Evolutionary conservation across 2,888 invertebrate genomes (phyloP).

Genomic region (Drosophila mercatorum): DNA sequence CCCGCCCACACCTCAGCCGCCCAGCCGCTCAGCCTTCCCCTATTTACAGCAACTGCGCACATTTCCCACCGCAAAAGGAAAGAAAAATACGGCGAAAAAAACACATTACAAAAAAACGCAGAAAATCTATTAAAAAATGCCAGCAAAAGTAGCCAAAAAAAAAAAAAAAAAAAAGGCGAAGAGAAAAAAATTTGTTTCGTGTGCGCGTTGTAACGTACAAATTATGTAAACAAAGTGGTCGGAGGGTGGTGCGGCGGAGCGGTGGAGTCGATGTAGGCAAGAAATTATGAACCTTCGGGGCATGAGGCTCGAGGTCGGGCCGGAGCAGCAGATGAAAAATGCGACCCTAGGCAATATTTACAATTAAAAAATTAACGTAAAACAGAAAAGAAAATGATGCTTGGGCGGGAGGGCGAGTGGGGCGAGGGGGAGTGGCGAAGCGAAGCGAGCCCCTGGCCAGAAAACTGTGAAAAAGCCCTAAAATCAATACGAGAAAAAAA

Average conservation of each 20-base stretch:
- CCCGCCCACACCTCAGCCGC: not conserved
- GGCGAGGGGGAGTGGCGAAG: not conserved
- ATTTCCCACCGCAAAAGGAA: slow-evolving; percentile 63
- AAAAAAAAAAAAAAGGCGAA: slow-evolving; percentile 44
- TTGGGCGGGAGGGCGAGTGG: not conserved
- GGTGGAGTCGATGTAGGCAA: slow-evolving; percentile 29
- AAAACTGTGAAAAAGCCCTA: slow-evolving; percentile 78
- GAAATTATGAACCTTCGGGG: slow-evolving; percentile 74
- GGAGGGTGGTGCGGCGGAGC: slow-evolving; percentile 8
- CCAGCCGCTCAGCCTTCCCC: not conserved
- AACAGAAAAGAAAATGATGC: slow-evolving; percentile 64
- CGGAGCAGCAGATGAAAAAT: slow-evolving; percentile 72
- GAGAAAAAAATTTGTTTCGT: slow-evolving; percentile 48
- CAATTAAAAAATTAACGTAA: slow-evolving; percentile 81
- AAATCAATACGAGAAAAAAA: slow-evolving; percentile 63
- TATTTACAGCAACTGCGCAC: slow-evolving; percentile 61
- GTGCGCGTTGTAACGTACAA: slow-evolving; percentile 80
- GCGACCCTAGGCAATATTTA: slow-evolving; percentile 79
- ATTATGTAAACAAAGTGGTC: slow-evolving; percentile 73
- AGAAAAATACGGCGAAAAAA: slow-evolving; percentile 23
- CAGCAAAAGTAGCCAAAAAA: slow-evolving; percentile 69
- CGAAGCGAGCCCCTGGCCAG: slow-evolving; percentile 28
- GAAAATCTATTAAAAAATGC: slow-evolving; percentile 72
- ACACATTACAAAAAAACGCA: slow-evolving; percentile 25
- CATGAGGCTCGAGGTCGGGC: slow-evolving; percentile 25